Percentiles rank a stretch among this genome's conserved stretches.
These are phyloP conservation scores for Cepphus grylle DNA, from an alignment of 2,113 vertebrate species.

Conservation along the genomic window DNA sequence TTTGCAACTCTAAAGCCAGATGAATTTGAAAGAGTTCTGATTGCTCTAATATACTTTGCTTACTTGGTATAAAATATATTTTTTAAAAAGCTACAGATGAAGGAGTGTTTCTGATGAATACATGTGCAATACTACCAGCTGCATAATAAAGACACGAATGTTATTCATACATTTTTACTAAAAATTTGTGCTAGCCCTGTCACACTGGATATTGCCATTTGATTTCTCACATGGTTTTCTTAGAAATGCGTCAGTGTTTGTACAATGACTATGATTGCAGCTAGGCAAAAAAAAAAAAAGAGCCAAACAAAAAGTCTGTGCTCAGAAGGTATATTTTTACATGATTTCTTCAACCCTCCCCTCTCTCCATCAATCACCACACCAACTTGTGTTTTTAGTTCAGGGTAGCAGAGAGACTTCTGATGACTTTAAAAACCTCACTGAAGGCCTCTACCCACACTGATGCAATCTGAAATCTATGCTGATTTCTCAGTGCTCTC, in stretches of 20 bases:
- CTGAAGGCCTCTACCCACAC: not conserved
- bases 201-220: not conserved
- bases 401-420: not conserved
- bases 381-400: not conserved
- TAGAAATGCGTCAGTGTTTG: not conserved
- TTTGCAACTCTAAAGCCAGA: not conserved
- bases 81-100: not conserved
- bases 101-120: not conserved
- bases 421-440: not conserved
- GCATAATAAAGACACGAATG: not conserved
- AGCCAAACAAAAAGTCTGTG: not conserved
- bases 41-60: not conserved
- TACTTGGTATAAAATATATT: not conserved
- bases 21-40: slow-evolving; percentile 24
- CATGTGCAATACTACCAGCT: not conserved
- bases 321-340: not conserved
- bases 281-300: not conserved
- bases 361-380: not conserved
- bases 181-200: not conserved
- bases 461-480: not conserved
- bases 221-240: not conserved
- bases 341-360: not conserved
- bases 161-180: not conserved
- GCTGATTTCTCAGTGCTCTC: not conserved
- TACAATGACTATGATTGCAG: not conserved